Evolutionary conservation across 2,797 vertebrate genomes (phyloP).

Genomic region (Bryconaethiops microstoma): DNA sequence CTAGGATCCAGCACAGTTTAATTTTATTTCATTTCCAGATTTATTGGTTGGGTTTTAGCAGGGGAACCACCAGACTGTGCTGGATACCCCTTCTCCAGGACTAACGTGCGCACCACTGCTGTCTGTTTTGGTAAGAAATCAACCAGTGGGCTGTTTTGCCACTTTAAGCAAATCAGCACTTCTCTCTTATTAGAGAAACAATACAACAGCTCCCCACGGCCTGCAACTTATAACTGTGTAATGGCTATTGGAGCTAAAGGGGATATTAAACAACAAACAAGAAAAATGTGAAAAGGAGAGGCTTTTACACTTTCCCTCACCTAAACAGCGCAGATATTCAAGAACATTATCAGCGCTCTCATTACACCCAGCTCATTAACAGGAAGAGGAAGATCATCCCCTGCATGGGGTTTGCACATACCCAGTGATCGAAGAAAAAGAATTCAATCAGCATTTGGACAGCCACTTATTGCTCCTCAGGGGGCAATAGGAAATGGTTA

Average conservation of each 20-base stretch:
- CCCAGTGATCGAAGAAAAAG: background rate
- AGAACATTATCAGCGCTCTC: background rate
- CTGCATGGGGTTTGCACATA: background rate
- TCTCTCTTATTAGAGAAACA: slow-evolving; percentile 28
- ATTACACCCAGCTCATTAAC: slow-evolving; percentile 6
- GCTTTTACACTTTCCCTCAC: background rate
- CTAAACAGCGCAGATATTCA: slow-evolving; percentile 3
- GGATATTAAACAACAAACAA: slow-evolving; percentile 20
- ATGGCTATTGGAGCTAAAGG: slow-evolving; percentile 19
- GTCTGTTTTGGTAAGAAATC: slow-evolving; percentile 6
- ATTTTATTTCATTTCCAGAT: background rate
- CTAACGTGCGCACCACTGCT: background rate
- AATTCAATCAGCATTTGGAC: slow-evolving; percentile 36
- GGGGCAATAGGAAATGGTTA: slow-evolving; percentile 42
- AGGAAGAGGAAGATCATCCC: background rate
- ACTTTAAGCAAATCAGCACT: slow-evolving; percentile 27
- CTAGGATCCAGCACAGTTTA: no score
- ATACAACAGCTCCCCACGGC: background rate
- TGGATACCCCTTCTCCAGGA: background rate
- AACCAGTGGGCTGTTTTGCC: slow-evolving; percentile 16
- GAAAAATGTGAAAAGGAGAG: slow-evolving; percentile 6
- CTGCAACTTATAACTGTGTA: slow-evolving; percentile 2
- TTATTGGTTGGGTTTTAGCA: background rate
- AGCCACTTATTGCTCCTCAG: slow-evolving; percentile 40
- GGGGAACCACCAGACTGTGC: no score